A percentile compares a stretch with the other conserved stretches of the same genome.
phyloP scores from a whole-genome alignment of 2,797 vertebrate genomes.

The Otolemur crassicaudatus region DNA sequence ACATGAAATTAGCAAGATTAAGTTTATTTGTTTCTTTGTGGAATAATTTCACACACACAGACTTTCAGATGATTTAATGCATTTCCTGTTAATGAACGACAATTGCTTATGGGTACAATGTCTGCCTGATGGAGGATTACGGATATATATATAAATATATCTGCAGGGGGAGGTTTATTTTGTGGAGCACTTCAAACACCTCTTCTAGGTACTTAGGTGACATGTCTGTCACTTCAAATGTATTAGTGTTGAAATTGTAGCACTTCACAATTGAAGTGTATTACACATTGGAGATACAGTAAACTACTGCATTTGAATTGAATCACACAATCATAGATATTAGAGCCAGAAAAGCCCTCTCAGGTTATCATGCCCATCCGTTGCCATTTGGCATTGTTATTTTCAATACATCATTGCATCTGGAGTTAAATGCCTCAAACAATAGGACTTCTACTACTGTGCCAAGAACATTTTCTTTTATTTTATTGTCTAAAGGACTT shows the following conservation, averaged over 20 bases:
- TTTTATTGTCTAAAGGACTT: slow-evolving; percentile 59
- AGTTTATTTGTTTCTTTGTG: slow-evolving; percentile 61
- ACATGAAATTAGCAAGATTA: slow-evolving; percentile 72
- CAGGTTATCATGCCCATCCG: slow-evolving; percentile 72
- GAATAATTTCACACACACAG: slow-evolving; percentile 18
- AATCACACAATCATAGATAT: slow-evolving; percentile 72
- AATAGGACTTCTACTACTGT: background rate
- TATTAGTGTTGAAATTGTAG: slow-evolving; percentile 64
- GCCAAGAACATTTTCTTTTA: slow-evolving; percentile 52
- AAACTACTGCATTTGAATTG: slow-evolving; percentile 64
- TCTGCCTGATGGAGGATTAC: background rate
- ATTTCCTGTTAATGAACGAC: slow-evolving; percentile 64
- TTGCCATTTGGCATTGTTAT: slow-evolving; percentile 66
- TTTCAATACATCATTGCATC: slow-evolving; percentile 35
- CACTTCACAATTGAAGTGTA: slow-evolving; percentile 78
- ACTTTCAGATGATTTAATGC: slow-evolving; percentile 58
- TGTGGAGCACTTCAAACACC: slow-evolving; percentile 21
- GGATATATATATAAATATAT: background rate
- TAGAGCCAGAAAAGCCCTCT: slow-evolving; percentile 71
- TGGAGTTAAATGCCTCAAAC: slow-evolving; percentile 61
- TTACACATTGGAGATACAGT: slow-evolving; percentile 75
- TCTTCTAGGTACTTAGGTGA: slow-evolving; percentile 35
- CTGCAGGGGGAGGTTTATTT: slow-evolving; percentile 26
- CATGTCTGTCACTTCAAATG: slow-evolving; percentile 64
- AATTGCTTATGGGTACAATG: background rate